These are phyloP conservation scores for Syngnathus rostellatus DNA, from an alignment of 2,797 vertebrate genomes.

Conservation along the genomic window DNA sequence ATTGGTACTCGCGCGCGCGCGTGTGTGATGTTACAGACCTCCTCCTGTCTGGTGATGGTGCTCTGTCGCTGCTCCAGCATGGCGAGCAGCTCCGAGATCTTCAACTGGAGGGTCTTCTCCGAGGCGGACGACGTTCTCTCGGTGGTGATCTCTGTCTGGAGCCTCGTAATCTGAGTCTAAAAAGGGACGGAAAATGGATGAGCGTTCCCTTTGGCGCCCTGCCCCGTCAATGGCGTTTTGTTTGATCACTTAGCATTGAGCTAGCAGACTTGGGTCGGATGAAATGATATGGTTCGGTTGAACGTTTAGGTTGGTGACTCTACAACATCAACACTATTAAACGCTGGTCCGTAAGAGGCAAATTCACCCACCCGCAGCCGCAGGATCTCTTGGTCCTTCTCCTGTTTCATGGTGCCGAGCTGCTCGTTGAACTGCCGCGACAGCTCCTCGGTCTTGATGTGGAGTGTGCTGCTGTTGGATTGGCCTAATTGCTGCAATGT, in stretches of 20 bases:
- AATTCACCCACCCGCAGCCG: slow-evolving; percentile 70
- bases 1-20: not conserved
- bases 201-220: not conserved
- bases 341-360: not conserved
- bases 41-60: slow-evolving; percentile 79
- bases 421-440: slow-evolving; percentile 82
- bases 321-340: not conserved
- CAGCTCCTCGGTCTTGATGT: slow-evolving; percentile 80
- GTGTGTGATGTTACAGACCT: slow-evolving; percentile 61
- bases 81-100: slow-evolving; percentile 74
- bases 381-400: slow-evolving; percentile 85
- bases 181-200: not conserved
- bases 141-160: slow-evolving; percentile 73
- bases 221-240: not conserved
- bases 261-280: not conserved
- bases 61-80: slow-evolving; percentile 77
- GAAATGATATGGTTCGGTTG: not conserved
- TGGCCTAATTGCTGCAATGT: slow-evolving; percentile 66
- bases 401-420: slow-evolving; percentile 71
- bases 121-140: slow-evolving; percentile 56
- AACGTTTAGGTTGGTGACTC: not conserved
- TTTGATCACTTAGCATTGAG: not conserved
- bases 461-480: slow-evolving; percentile 64
- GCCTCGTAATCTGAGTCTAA: slow-evolving; percentile 71
- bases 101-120: slow-evolving; percentile 77